phyloP scores from a whole-genome alignment of 2,797 vertebrate genomes.

The Schizopygopsis pylzovi region DNA sequence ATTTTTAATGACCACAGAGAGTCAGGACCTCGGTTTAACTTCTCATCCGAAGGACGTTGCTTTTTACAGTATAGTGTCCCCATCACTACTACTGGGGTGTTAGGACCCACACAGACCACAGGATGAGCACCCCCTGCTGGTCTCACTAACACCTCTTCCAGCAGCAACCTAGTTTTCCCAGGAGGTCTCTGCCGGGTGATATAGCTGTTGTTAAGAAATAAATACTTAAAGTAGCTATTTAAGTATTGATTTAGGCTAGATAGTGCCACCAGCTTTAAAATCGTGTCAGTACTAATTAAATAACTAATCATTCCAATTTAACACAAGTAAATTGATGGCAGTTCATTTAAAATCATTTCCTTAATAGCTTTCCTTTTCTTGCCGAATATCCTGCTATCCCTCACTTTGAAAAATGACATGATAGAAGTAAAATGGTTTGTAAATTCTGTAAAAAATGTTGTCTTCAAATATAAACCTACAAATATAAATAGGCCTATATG shows the following conservation, averaged over 20 bases:
- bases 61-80: too few species aligned
- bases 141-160: too few species aligned
- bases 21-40: too few species aligned
- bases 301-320: constrained; percentile 1
- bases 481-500: background rate
- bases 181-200: too few species aligned
- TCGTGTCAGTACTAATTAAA: background rate
- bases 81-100: too few species aligned
- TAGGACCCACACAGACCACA: too few species aligned
- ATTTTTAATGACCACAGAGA: too few species aligned
- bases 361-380: background rate
- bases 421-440: background rate
- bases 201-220: too few species aligned
- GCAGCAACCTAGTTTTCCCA: too few species aligned
- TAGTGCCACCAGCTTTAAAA: background rate
- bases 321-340: background rate
- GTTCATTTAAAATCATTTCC: background rate
- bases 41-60: too few species aligned
- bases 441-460: background rate
- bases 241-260: background rate
- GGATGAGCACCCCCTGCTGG: too few species aligned
- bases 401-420: background rate
- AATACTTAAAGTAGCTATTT: background rate
- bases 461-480: background rate
- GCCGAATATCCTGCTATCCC: background rate